These are phyloP conservation scores for Drosophila monieri DNA, from an alignment of 2,888 invertebrate genomes.

Conservation along the genomic window DNA sequence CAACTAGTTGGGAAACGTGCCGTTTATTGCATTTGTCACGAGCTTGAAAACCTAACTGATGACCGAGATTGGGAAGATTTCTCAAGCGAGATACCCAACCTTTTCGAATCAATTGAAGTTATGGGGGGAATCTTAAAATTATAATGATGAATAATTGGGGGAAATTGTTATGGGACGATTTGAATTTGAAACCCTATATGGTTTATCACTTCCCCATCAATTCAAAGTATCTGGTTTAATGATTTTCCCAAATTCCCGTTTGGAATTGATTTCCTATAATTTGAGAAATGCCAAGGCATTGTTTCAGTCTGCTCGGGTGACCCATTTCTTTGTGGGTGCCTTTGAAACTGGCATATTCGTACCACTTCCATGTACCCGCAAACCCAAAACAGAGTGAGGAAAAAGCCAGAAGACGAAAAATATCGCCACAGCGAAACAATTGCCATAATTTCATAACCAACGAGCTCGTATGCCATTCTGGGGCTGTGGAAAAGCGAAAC, in stretches of 20 bases:
- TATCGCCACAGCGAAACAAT: conserved; percentile 57
- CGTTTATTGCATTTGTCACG: conserved; percentile 1
- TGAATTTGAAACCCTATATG: conserved; percentile 12
- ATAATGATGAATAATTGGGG: conserved; percentile 15
- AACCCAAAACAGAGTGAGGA: conserved; percentile 31
- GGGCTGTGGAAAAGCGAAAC: conserved; percentile 51
- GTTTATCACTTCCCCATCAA: not conserved
- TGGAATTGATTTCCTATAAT: conserved; percentile 50
- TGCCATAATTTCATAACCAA: conserved; percentile 70
- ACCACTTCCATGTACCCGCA: conserved; percentile 47
- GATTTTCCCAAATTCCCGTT: not conserved
- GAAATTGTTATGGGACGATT: conserved; percentile 7
- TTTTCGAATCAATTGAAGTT: conserved; percentile 27
- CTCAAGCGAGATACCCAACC: conserved; percentile 1
- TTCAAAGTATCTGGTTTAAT: not conserved
- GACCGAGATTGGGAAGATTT: conserved; percentile 18
- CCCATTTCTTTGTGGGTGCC: conserved; percentile 46
- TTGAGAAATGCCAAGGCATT: conserved; percentile 44
- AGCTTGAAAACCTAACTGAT: conserved; percentile 12
- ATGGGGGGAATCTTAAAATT: conserved; percentile 5
- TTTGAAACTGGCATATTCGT: conserved; percentile 22
- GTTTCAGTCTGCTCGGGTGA: conserved; percentile 23
- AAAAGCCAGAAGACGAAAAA: conserved; percentile 31
- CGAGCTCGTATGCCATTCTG: conserved; percentile 61
- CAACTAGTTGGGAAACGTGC: conserved; percentile 9